Percentiles rank a stretch among this genome's conserved stretches.
Conservation (phyloP, 2,888 invertebrate genomes). For the Noctua fimbriata region DNA sequence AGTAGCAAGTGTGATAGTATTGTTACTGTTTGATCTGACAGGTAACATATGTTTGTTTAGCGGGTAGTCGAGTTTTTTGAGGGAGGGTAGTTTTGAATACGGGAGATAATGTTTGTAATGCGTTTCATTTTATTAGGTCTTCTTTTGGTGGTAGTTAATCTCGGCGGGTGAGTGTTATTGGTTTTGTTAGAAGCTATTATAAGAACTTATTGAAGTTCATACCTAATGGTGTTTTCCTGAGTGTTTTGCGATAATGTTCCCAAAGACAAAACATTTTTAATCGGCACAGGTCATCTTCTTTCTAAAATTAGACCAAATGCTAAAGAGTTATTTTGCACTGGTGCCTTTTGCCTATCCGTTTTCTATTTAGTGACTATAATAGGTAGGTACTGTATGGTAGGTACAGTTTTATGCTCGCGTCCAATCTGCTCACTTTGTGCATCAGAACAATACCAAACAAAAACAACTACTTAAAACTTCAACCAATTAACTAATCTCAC, state of each 20-base stretch:
- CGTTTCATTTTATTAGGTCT: constrained; percentile 51
- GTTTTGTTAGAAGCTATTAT: neutral
- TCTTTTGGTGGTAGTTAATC: constrained; percentile 18
- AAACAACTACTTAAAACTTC: constrained; percentile 17
- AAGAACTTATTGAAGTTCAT: neutral
- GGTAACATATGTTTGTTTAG: constrained; percentile 66
- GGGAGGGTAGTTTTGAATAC: constrained; percentile 41
- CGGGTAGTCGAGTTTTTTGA: constrained; percentile 34
- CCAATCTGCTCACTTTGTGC: neutral
- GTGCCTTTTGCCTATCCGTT: neutral
- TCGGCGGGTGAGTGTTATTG: neutral
- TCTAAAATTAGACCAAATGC: neutral
- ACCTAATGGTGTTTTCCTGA: neutral
- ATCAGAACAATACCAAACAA: constrained; percentile 33
- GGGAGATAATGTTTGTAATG: constrained; percentile 35
- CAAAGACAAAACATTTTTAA: neutral
- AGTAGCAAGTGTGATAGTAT: constrained; percentile 74
- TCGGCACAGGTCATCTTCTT: neutral
- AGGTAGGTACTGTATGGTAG: no score
- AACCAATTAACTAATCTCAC: constrained; percentile 18
- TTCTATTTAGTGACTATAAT: neutral
- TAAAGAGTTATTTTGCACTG: neutral
- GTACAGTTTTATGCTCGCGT: neutral
- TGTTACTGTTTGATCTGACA: constrained; percentile 66
- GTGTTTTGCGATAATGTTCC: neutral